Base-by-base conservation (phyloP, 2,888 invertebrate genomes). In the Cataglyphis albicans region DNA sequence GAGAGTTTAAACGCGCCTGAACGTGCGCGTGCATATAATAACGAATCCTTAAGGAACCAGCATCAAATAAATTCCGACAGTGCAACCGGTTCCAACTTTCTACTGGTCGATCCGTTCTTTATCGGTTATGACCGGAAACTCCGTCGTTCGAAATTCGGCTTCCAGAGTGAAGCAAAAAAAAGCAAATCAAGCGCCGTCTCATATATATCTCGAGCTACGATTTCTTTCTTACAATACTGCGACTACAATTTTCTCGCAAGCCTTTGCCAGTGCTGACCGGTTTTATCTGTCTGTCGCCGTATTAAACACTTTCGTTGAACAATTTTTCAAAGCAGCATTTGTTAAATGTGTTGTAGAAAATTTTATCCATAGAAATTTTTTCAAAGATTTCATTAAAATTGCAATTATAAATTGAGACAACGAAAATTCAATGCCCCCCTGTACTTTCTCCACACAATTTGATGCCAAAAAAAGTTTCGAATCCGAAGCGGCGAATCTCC, bases 11-110 rank as follows among this genome's bases (percentile, higher is more conserved):
- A 82, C 81, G 81, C 83, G 68, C 61, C 84, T 57, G 87, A 59
- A 83, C 75, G 83, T 70, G 76, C 86, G 38, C 82, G 82, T 84
- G 84, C 84, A 73, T 81, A 86, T 83, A 89, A 89, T 88, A 89
- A 89, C 86, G 84, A 70, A 83, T 75, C 74, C 72, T 63, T 73
- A 85, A 85, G 67, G 65, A 76, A 63, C 73, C 68, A 70, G 59
- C 61, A 72, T 80, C 68, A 83, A 52, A 89, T 88, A 90, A 85
- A 89, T 88, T 81, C 70, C 76, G 81, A 84, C 86, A 85, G 83
- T 76, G 89, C 88, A 88, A 88, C 88, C 90, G 88, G 88, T 90
- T 84, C 81, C 78, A 84, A 81, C 72, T 86, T 88, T 89, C 78
- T 83, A 65, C 25, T 52, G 72, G 68, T 84, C 90, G 84, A 88